Conservation (phyloP, 2,888 invertebrate genomes). For the Heteromurus nitidus region DNA sequence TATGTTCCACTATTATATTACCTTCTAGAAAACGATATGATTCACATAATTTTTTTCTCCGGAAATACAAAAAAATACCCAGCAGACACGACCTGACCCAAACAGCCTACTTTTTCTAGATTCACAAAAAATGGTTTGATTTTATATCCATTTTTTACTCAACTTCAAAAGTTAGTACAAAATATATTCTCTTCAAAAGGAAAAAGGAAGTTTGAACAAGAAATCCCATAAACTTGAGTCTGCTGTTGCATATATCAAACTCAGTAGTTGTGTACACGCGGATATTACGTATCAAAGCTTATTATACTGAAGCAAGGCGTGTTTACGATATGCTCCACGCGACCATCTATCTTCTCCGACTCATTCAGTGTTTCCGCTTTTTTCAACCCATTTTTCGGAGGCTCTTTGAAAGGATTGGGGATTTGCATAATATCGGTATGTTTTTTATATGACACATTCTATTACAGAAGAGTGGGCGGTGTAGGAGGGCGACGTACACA, state of each 20-base stretch:
- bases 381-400: neutral
- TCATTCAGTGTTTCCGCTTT: constrained; percentile 44
- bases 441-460: too few relatives aligned
- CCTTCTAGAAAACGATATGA: constrained; percentile 31
- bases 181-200: constrained; percentile 25
- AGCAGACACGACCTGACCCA: constrained; percentile 47
- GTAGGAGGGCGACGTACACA: too few relatives aligned
- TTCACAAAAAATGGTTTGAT: neutral
- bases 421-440: neutral
- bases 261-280: too few relatives aligned
- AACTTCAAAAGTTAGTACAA: too few relatives aligned
- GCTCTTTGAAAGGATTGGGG: neutral
- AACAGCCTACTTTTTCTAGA: constrained; percentile 17
- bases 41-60: constrained; percentile 34
- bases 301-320: too few relatives aligned
- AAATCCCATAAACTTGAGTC: constrained; percentile 23
- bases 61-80: constrained; percentile 40
- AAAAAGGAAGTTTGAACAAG: constrained; percentile 31
- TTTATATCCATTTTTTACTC: too few relatives aligned
- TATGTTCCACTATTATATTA: constrained; percentile 42
- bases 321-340: too few relatives aligned
- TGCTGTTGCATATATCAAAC: constrained; percentile 12
- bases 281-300: too few relatives aligned
- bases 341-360: constrained; percentile 45
- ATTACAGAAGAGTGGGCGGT: too few relatives aligned